These are phyloP conservation scores for Oreonectes daqikongensis DNA, from an alignment of 2,797 vertebrate species.

Conservation along the genomic window DNA sequence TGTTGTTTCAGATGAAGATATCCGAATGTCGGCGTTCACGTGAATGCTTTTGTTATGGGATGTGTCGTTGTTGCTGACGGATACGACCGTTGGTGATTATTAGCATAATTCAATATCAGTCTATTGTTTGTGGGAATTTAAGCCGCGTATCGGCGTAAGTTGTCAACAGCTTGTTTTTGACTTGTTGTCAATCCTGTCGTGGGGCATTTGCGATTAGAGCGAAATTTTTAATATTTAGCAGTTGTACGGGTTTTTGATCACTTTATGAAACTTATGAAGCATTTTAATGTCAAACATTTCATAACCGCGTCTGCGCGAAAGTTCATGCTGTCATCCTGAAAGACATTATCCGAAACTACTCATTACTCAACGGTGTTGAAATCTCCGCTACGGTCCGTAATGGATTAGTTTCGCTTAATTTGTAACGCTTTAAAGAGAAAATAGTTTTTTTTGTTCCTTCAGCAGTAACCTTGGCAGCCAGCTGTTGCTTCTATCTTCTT, in stretches of 20 bases:
- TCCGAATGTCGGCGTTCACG: not conserved
- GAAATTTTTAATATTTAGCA: not conserved
- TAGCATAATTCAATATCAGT: not conserved
- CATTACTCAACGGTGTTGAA: conserved; percentile 49
- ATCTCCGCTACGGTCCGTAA: conserved; percentile 32
- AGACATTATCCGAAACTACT: conserved; percentile 37
- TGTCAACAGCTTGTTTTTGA: not conserved
- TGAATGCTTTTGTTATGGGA: not conserved
- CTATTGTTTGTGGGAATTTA: not conserved
- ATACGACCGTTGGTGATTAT: not conserved
- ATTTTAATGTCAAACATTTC: not conserved
- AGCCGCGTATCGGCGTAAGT: not conserved
- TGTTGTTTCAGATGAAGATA: not conserved
- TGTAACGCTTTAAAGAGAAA: conserved; percentile 41
- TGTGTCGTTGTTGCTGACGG: not conserved
- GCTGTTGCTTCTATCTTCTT: conserved; percentile 52
- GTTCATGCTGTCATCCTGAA: conserved; percentile 28
- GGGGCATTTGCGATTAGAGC: not conserved
- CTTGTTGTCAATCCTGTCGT: not conserved
- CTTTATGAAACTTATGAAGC: conserved; percentile 11
- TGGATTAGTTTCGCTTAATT: conserved; percentile 49
- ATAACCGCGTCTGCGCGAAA: not conserved
- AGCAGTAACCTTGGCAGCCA: conserved; percentile 54
- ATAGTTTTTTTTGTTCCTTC: conserved; percentile 36
- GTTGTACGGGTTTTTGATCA: not conserved